These are phyloP conservation scores for Amia ocellicauda DNA, from an alignment of 2,113 vertebrate species.

Conservation along the genomic window DNA sequence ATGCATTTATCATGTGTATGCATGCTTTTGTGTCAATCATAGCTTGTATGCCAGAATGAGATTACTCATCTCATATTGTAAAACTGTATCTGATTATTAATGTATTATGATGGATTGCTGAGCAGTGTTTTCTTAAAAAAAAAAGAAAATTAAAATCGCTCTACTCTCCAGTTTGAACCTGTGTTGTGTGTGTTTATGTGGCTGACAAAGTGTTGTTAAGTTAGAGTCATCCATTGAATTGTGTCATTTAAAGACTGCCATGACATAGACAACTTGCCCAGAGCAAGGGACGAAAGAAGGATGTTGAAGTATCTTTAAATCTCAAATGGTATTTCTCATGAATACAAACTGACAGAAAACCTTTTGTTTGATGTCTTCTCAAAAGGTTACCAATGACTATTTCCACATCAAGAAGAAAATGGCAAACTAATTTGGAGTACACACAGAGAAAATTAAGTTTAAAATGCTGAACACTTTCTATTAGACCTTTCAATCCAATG, in stretches of 20 bases:
- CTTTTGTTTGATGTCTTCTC: background rate
- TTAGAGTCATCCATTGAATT: background rate
- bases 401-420: background rate
- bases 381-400: background rate
- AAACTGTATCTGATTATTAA: too few relatives aligned
- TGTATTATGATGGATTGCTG: too few relatives aligned
- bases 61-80: too few relatives aligned
- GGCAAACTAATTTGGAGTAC: too few relatives aligned
- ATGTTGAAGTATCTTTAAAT: background rate
- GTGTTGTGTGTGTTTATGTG: background rate
- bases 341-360: slow-evolving; percentile 1
- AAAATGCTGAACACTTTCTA: too few relatives aligned
- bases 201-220: background rate
- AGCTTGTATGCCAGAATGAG: too few relatives aligned
- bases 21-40: too few relatives aligned
- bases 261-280: background rate
- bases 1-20: too few relatives aligned
- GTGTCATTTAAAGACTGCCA: background rate
- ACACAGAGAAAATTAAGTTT: too few relatives aligned
- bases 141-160: too few relatives aligned
- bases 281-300: background rate
- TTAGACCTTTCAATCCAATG: too few relatives aligned
- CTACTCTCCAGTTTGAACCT: background rate
- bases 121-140: too few relatives aligned
- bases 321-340: background rate